Base-by-base conservation (phyloP, 2,113 vertebrate genomes). In the Peromyscus californicus region DNA sequence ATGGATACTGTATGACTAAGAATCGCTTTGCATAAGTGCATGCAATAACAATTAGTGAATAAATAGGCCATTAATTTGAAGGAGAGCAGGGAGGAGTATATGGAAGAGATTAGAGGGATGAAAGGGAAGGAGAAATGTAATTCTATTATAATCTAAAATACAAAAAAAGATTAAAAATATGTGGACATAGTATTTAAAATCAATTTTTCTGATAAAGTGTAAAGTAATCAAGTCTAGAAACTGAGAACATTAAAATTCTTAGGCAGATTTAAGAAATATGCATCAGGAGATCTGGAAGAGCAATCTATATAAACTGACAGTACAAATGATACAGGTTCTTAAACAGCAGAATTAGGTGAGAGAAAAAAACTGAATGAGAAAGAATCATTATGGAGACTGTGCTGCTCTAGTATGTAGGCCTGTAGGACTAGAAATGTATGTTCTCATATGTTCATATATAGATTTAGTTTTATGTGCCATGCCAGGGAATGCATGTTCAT, bases 271-370 rank as follows among this genome's bases (percentile, higher is more conserved):
- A 26, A 63, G 83, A 91, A 82, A 88, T 39, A 86, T 16, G 17
- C 15, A 54, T 86, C 21, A 51, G 33, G 63, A 36, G 33, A 3
- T 95, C 29, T 96, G 75, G 26, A 96, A 96, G 84, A 92, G 26
- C 21, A 33, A 96, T 4, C 2, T 91, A 21, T 84, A 7, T 90
- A 57, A 93, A 75, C 36, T 67, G 59, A 33, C 63, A 76, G 22
- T 6, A 89, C 13, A 80, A 8, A 90, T 22, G 51, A 6, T 5
- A 24, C 78, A 3, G 3, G 29, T 5, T 29, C 86, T 76, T 95
- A 6, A 19, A 76, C 48, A 78, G 24, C 21, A 84, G 15, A 78
- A 42, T 67, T 93, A 29, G 22, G 4, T 88, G 72, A 88, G 36
- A 89, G 31, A 72, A 2, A 67, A 67, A 70, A 67, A 84, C 31